Base-by-base conservation (phyloP, 2,888 invertebrate genomes). In the Alloscopus bannaensis region DNA sequence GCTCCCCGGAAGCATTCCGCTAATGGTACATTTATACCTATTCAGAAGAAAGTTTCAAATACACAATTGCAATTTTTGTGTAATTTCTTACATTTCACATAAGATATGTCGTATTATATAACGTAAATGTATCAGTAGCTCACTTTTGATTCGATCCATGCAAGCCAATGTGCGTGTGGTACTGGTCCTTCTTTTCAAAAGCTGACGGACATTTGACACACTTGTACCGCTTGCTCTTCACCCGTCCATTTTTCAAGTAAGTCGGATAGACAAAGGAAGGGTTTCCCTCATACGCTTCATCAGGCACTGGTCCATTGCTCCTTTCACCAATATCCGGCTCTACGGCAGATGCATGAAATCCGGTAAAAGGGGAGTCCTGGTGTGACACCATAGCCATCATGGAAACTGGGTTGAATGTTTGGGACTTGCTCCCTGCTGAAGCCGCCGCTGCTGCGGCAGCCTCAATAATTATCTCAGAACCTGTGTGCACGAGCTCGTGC, bases 191-290 rank as follows among this genome's bases (percentile, higher is more conserved):
- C 59, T 81, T 81, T 86, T 95, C 94, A 88, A 95, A 95, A 0
- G 95, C 94, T 55, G 95, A 95, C 0, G 96, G 95, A 87, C 95
- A 95, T 88, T 94, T 94, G 86, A 93, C 92, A 88, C 95, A 95
- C 88, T 94, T 94, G 88, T 94, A 94, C 3, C 93, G 91, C 87
- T 94, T 94, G 87, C 93, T 93, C 87, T 93, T 93, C 86, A 93
- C 89, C 2, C 92, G 90, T 0, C 94, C 94, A 87, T 94, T 94
- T 88, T 93, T 93, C 75, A 93, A 87, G 84, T 92, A 93, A 0
- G 93, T 93, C 0, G 93, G 94, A 87, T 94, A 94, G 68, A 92
- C 91, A 86, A 94, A 94, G 84, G 93, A 92, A 0, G 94, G 94
- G 88, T 93, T 94, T 3, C 94, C 94, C 81, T 92, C 91, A 50